phyloP scores from a whole-genome alignment of 2,888 invertebrate genomes.

The Mesodorylaimus sp. region DNA sequence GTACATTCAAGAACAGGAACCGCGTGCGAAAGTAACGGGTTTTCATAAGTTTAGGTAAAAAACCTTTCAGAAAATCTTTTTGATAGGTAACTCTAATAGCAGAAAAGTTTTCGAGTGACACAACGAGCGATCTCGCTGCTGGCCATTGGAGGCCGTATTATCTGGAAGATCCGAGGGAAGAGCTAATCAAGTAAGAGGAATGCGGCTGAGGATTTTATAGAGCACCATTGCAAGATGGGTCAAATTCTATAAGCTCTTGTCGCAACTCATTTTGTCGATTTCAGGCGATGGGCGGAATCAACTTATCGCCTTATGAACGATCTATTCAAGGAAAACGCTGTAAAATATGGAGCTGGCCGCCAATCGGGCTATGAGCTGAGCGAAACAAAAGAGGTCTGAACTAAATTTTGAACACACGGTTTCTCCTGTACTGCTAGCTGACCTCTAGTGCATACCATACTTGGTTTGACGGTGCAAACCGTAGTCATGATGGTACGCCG shows the following conservation, averaged over 20 bases:
- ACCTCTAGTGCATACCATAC: neutral
- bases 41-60: neutral
- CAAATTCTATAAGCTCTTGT: neutral
- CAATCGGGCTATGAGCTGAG: conserved; percentile 3
- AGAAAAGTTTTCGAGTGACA: conserved; percentile 24
- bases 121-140: conserved; percentile 27
- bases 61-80: neutral
- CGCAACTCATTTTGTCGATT: too few species aligned
- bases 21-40: neutral
- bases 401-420: neutral
- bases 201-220: neutral
- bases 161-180: neutral
- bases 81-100: conserved; percentile 25
- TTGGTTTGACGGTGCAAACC: too few species aligned
- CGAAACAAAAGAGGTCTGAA: too few species aligned
- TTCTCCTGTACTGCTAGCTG: neutral
- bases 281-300: conserved; percentile 7
- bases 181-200: neutral
- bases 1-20: conserved; percentile 13
- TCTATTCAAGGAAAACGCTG: neutral
- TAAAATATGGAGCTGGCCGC: conserved; percentile 4
- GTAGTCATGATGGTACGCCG: too few species aligned
- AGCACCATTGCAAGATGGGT: neutral
- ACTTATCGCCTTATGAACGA: conserved; percentile 1
- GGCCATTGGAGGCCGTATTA: conserved; percentile 27